These are phyloP conservation scores for Alviniconcha strummeri DNA, from an alignment of 2,888 invertebrate species.

Conservation along the genomic window DNA sequence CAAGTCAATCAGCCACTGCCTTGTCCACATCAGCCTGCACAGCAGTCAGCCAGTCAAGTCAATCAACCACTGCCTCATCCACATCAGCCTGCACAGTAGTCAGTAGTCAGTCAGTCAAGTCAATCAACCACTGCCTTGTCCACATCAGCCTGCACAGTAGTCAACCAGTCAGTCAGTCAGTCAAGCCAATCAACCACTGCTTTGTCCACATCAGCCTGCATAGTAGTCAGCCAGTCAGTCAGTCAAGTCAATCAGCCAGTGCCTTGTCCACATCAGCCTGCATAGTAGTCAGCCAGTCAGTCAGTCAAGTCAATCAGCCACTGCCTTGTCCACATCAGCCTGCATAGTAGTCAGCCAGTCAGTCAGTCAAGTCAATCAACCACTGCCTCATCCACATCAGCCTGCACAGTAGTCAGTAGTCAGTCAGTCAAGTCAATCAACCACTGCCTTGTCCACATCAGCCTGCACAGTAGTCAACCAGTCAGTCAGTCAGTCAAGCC, in stretches of 20 bases:
- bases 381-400: constrained; percentile 78
- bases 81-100: too few species aligned
- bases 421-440: not conserved
- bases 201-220: constrained; percentile 76
- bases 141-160: constrained; percentile 57
- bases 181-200: constrained; percentile 75
- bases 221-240: not conserved
- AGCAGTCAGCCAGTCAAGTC: not conserved
- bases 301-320: too few species aligned
- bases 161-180: not conserved
- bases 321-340: constrained; percentile 48
- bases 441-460: too few species aligned
- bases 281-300: not conserved
- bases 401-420: constrained; percentile 57
- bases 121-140: too few species aligned
- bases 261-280: too few species aligned
- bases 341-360: constrained; percentile 43
- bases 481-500: too few species aligned
- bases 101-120: too few species aligned
- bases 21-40: constrained; percentile 76
- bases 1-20: constrained; percentile 75
- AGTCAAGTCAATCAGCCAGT: not conserved
- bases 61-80: too few species aligned
- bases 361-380: constrained; percentile 60
- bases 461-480: not conserved